Conservation (phyloP, 2,113 vertebrate genomes). For the Electrona antarctica region DNA sequence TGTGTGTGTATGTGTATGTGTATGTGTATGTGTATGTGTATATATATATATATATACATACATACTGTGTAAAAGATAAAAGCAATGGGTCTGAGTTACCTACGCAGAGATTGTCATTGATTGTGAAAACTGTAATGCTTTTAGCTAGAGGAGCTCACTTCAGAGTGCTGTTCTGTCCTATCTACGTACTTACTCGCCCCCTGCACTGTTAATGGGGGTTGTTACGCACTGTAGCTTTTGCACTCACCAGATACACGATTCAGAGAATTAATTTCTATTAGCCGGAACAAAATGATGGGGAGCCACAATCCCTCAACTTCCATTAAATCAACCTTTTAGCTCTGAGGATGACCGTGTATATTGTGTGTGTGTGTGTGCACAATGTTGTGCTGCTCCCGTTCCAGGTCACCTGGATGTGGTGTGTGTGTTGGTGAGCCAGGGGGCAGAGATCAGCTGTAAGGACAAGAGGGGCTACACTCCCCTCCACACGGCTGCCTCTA, state of each 20-base stretch:
- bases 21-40: no score
- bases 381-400: background rate
- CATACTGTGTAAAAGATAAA: background rate
- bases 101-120: background rate
- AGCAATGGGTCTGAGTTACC: background rate
- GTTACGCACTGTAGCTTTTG: background rate
- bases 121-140: no score
- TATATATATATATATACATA: no score
- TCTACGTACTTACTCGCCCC: background rate
- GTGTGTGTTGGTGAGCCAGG: conserved; percentile 89
- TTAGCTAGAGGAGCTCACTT: no score
- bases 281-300: no score
- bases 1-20: no score
- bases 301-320: no score
- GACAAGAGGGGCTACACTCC: conserved; percentile 97
- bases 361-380: background rate
- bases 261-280: no score
- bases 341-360: background rate
- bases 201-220: no score
- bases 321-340: no score
- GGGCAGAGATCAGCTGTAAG: conserved; percentile 93
- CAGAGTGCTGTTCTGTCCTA: background rate
- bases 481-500: conserved; percentile 92
- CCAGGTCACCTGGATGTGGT: conserved; percentile 94
- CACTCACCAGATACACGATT: background rate